Evolutionary conservation across 2,797 vertebrate species (phyloP), one percentile per base, ranked within the genome.

Genomic region (Ceryle rudis): DNA sequence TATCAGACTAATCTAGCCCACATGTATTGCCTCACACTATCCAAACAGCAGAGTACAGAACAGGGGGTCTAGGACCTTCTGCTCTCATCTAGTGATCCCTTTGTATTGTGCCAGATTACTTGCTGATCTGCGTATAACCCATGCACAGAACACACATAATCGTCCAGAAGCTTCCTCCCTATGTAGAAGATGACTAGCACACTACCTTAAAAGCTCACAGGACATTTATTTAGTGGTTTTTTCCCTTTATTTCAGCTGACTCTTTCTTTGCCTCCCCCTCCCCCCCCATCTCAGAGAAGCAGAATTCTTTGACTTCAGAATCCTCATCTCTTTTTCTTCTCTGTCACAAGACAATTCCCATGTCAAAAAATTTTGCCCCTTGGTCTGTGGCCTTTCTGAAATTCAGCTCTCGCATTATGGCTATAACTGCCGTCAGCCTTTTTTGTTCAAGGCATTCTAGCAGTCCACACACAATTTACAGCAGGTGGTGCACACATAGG

Each of bases 391-490:
- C 12, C 49, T 80, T 89, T 87, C 66, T 89, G 57, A 51, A 92
- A 28, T 72, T 42, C 6, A 31, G 61, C 22, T 52, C 0, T 79
- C 1, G 0, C 8, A 4, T 82, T 66, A 12, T 11, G 23, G 19
- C 13, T 81, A 57, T 70, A 46, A 16, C 47, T 77, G 41, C 33
- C 1, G 0, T 15, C 5, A 58, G 33, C 19, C 26, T 80, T 84
- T 75, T 49, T 13, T 75, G 21, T 60, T 29, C 25, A 46, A 47
- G 60, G 61, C 14, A 26, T 72, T 82, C 72, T 61, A 71, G 57
- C 44, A 51, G 31, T 52, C 46, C 51, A 33, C 29, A 19, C 9
- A 6, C 4, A 4, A 6, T 22, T 69, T 65, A 42, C 77, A 64
- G 60, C 46, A 46, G 77, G 80, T 64, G 58, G 86, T 67, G 90